These are phyloP conservation scores for Apostichopus californicus DNA, from an alignment of 35 echinoderm and acorn worm species.

Conservation along the genomic window DNA sequence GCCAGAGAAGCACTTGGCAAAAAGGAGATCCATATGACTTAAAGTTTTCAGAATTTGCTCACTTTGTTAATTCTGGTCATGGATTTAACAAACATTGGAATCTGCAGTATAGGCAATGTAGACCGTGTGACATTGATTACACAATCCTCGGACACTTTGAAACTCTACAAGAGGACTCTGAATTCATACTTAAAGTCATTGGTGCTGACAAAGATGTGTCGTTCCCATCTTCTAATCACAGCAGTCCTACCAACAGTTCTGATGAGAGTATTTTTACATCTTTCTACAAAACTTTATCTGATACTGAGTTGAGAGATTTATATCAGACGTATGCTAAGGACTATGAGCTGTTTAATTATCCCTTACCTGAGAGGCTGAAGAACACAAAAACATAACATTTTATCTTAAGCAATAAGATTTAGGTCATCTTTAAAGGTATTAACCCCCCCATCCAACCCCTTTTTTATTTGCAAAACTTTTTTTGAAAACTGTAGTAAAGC, in stretches of 20 bases:
- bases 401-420: no score
- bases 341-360: constrained; percentile 88
- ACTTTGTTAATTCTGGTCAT: constrained; percentile 29
- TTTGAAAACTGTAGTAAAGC: no score
- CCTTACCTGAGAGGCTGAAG: not conserved
- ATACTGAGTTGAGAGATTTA: constrained; percentile 58
- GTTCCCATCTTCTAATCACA: constrained; percentile 76
- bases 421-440: no score
- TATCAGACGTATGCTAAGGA: constrained; percentile 75
- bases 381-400: not conserved
- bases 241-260: constrained; percentile 89
- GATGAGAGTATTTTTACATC: constrained; percentile 56
- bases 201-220: constrained; percentile 37
- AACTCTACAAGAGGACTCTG: constrained; percentile 73
- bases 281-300: constrained; percentile 67
- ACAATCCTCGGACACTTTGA: constrained; percentile 94
- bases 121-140: constrained; percentile 88
- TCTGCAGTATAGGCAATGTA: constrained; percentile 66
- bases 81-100: constrained; percentile 49
- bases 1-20: not conserved
- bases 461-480: no score
- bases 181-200: constrained; percentile 66
- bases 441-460: no score
- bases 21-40: constrained; percentile 31
- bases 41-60: constrained; percentile 68